A percentile compares a stretch with the other conserved stretches of the same genome.
Conservation (phyloP, 2,113 vertebrate species). For the Campylorhamphus procurvoides region DNA sequence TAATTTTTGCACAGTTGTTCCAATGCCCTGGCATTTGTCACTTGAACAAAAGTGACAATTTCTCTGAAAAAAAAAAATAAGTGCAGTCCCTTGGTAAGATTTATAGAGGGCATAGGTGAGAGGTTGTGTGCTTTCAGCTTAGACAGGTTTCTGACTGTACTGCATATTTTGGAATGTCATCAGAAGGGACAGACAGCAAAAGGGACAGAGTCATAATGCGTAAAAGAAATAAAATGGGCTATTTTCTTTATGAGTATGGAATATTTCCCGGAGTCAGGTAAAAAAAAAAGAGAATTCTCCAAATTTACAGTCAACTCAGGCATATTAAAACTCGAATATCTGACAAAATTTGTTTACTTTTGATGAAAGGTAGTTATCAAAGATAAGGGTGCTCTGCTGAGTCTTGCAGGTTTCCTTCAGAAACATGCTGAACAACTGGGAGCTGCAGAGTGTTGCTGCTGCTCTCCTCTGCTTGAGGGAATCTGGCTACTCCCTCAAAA, state of each 20-base stretch:
- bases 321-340: neutral
- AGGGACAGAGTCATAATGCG: neutral
- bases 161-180: neutral
- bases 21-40: neutral
- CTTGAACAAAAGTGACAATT: neutral
- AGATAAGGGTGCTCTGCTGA: neutral
- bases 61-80: neutral
- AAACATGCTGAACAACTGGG: neutral
- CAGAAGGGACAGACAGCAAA: neutral
- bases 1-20: neutral
- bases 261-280: neutral
- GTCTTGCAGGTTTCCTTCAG: neutral
- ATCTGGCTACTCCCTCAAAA: neutral
- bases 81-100: neutral
- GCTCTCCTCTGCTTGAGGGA: neutral
- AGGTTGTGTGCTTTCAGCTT: constrained; percentile 13
- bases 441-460: neutral
- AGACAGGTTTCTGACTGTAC: neutral
- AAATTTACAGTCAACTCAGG: neutral
- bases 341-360: neutral
- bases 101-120: neutral
- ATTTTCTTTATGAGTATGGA: neutral
- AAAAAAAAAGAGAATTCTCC: neutral
- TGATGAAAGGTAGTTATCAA: neutral
- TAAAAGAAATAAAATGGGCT: neutral